Evolutionary conservation across 2,797 vertebrate species (phyloP), one percentile per base, ranked within the genome.

Genomic region (Ctenopoma kingsleyae): DNA sequence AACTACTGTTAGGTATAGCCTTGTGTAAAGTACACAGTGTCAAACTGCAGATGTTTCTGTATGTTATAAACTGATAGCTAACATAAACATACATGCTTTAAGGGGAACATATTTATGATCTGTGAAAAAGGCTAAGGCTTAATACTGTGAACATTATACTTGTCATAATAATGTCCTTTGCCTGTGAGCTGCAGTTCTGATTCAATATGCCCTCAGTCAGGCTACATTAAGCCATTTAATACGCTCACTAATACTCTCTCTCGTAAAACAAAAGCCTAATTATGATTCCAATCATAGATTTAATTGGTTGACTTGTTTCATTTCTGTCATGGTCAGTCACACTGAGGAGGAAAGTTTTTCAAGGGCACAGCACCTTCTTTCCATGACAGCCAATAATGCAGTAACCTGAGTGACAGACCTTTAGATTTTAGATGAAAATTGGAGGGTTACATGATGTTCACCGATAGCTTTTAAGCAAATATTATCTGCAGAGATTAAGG

Each of bases 191-290:
- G 9, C 57, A 61, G 48, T 11, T 60, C 9, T 80, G 59, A 74
- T 59, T 83, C 25, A 85, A 74, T 65, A 35, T 67, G 25, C 48
- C 67, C 47, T 12, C 25, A 10, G 76, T 73, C 74, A 82, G 62
- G 83, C 78, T 63, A 81, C 74, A 80, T 86, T 82, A 84, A 67
- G 40, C 54, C 56, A 30, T 57, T 61, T 85, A 86, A 80, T 80
- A 73, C 36, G n/a, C 73, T 71, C 2, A 6, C 58, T 78, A 49
- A 74, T 71, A 69, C 78, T 60, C 51, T 38, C 22, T 54, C 56
- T 77, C 23, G 53, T 64, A 62, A 76, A 80, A 75, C 64, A 66
- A 63, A 82, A 67, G 22, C 23, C 35, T 80, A 59, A 84, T 87
- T 78, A 79, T 46, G 41, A 78, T 36, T 71, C 47, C 46, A 79